Evolutionary conservation across 2,113 vertebrate genomes (phyloP), one percentile per base, ranked within the genome.

Genomic region (Eurystomus gularis): DNA sequence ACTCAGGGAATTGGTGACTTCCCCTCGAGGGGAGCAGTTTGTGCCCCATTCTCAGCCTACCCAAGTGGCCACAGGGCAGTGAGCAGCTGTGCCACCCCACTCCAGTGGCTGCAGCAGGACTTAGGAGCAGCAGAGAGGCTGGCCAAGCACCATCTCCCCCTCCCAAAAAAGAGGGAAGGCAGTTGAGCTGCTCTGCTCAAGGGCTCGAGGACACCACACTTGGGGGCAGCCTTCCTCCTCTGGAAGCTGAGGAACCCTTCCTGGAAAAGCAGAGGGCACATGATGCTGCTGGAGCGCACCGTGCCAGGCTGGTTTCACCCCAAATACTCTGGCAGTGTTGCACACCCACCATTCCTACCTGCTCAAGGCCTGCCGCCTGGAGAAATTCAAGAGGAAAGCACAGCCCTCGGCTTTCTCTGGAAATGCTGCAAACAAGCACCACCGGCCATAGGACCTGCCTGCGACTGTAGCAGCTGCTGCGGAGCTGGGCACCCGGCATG

Each of bases 341-440:
- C 42, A 33, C 26, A 40, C 5, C 6, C 33, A n/a, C 37, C 9
- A 2, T 10, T 83, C 68, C 37, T 44, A 57, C 54, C 64, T 61
- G 48, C 54, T 85, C 29, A 25, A 46, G 42, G 42, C 23, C 62
- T 75, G 17, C 44, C 6, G 1, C 31, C 17, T 12, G 11, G 33
- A 65, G 58, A 55, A 86, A 60, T 24, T 4, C 13, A 24, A 60
- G 24, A 90, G 70, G 40, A 17, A 78, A 58, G 23, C 6, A 0
- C 35, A 90, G 44, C 42, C 29, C 39, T 61, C 14, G 1, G 4
- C 29, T 73, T 65, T 35, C 35, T 60, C 39, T 40, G 71, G 61
- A 39, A 75, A 64, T 0, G 0, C 7, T 13, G 4, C 10, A 51
- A 71, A 51, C 0, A 1, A 69, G 33, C 2, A 0, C 20, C 3